These are phyloP conservation scores for Enteromius anoplus DNA, from an alignment of 2,797 vertebrate genomes.

Conservation along the genomic window DNA sequence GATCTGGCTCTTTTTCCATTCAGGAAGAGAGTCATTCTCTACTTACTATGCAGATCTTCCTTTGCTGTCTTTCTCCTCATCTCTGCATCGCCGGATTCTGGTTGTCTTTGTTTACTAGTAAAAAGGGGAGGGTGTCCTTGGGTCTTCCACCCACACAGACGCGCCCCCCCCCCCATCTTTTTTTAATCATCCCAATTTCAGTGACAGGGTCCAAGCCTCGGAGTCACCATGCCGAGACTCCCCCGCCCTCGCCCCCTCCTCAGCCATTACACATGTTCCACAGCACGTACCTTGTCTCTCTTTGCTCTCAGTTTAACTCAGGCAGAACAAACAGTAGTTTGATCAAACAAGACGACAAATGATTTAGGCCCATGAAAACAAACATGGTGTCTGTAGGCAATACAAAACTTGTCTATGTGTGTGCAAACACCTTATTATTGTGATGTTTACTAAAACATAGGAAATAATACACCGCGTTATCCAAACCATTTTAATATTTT, in stretches of 20 bases:
- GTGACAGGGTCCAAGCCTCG: constrained; percentile 66
- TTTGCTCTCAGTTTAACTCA: constrained; percentile 73
- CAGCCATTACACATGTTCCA: constrained; percentile 76
- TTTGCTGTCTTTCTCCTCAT: constrained; percentile 35
- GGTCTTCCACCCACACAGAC: constrained; percentile 55
- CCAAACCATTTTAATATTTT: too few species aligned
- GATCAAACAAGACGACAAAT: constrained; percentile 73
- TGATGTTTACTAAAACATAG: constrained; percentile 31
- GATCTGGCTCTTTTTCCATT: constrained; percentile 71
- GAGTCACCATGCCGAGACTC: constrained; percentile 77
- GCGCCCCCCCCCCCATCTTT: constrained; percentile 39
- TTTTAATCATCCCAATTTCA: constrained; percentile 63
- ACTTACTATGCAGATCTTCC: constrained; percentile 53
- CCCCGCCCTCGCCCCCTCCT: constrained; percentile 66
- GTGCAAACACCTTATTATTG: constrained; percentile 22
- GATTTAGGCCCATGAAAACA: constrained; percentile 53
- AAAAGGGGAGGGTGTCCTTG: constrained; percentile 50
- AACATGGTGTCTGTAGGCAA: constrained; percentile 31
- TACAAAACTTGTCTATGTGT: constrained; percentile 35
- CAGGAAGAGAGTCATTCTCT: constrained; percentile 52
- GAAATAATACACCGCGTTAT: constrained; percentile 10
- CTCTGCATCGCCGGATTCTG: constrained; percentile 51
- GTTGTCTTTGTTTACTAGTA: constrained; percentile 61
- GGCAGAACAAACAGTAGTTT: constrained; percentile 78
- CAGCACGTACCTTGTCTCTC: constrained; percentile 81